Evolutionary conservation across 2,797 vertebrate genomes (phyloP).

Genomic region (Emys orbicularis): DNA sequence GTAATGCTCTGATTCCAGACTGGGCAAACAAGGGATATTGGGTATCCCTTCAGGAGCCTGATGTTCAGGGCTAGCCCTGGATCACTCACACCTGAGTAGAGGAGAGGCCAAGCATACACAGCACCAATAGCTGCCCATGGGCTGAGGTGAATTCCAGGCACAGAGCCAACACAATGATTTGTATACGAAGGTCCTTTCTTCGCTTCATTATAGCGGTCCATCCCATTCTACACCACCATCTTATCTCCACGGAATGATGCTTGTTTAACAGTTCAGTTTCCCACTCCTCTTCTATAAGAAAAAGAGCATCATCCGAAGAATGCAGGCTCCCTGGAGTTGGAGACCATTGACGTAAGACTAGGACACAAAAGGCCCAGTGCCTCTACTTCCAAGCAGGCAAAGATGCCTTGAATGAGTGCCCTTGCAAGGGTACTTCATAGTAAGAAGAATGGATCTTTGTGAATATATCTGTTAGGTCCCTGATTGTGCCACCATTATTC

Average conservation of each 20-base stretch:
- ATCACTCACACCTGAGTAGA: neutral
- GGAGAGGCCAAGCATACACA: neutral
- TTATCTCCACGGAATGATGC: neutral
- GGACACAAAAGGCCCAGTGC: neutral
- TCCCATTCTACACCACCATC: neutral
- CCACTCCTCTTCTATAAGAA: neutral
- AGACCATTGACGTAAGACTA: neutral
- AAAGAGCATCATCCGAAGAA: neutral
- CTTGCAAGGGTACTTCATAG: neutral
- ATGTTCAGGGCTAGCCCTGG: neutral
- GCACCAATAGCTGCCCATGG: neutral
- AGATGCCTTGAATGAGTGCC: neutral
- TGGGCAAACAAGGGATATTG: neutral
- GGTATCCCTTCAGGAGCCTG: neutral
- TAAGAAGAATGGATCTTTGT: neutral
- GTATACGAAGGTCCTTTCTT: neutral
- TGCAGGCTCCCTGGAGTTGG: neutral
- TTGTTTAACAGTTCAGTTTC: neutral
- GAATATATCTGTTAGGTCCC: neutral
- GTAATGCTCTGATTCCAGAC: neutral
- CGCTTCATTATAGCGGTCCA: neutral
- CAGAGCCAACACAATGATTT: neutral
- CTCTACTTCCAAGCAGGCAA: neutral
- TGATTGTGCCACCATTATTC: neutral
- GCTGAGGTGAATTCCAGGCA: neutral